A percentile compares a stretch with the other conserved stretches of the same genome.
phyloP scores from a whole-genome alignment of 2,888 invertebrate species.

The Xiphydria camelus region DNA sequence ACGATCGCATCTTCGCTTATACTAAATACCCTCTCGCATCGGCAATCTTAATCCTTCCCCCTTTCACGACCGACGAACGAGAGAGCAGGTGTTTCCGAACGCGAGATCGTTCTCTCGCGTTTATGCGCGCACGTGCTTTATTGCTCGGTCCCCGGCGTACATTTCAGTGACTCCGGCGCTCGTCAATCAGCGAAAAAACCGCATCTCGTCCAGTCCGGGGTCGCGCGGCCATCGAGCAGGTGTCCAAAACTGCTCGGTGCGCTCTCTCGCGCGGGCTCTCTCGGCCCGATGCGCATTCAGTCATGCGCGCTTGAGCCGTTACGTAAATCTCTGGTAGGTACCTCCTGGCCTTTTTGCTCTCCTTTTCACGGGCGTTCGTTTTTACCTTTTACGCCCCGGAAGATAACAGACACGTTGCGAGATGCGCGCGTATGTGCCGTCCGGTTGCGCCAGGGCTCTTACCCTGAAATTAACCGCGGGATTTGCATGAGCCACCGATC shows the following conservation, averaged over 20 bases:
- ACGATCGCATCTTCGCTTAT: too few species aligned
- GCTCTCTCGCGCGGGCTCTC: conserved; percentile 3
- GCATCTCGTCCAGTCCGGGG: conserved; percentile 30
- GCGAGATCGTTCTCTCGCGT: conserved; percentile 43
- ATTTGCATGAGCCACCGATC: conserved; percentile 16
- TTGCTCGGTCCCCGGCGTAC: conserved; percentile 40
- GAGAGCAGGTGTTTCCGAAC: conserved; percentile 48
- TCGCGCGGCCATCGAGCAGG: conserved; percentile 45
- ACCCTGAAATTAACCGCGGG: conserved; percentile 17
- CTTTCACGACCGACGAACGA: too few species aligned
- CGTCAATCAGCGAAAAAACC: conserved; percentile 52
- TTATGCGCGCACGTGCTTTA: conserved; percentile 54
- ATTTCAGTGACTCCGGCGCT: conserved; percentile 46
- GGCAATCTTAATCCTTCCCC: too few species aligned
- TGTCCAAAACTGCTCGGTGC: conserved; percentile 33
- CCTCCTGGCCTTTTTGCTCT: conserved; percentile 10
- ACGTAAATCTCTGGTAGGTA: conserved; percentile 36
- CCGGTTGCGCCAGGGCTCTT: conserved; percentile 5
- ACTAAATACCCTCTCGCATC: too few species aligned
- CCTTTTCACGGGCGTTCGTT: too few species aligned
- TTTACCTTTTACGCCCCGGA: conserved; percentile 15
- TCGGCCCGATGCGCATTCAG: conserved; percentile 35
- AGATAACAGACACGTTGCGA: conserved; percentile 14
- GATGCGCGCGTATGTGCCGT: too few species aligned
- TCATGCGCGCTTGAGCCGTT: conserved; percentile 35